Conservation (phyloP, 2,797 vertebrate genomes). For the Ispidina lecontei region DNA sequence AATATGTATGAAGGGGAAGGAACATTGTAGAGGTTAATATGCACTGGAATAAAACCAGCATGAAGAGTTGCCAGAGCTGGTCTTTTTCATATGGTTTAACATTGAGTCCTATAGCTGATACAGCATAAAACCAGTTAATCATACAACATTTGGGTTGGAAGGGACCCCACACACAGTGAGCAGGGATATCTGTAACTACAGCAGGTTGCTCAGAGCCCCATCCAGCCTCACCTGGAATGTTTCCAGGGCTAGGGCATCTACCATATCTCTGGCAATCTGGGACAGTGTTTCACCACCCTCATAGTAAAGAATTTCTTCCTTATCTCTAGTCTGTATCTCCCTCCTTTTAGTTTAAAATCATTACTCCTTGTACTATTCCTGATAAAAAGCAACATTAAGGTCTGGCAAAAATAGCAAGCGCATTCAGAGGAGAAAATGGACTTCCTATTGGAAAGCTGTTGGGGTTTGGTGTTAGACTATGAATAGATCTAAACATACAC, state of each 20-base stretch:
- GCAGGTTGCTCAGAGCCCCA: too few relatives aligned
- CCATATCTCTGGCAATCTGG: rapidly evolving
- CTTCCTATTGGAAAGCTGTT: background rate
- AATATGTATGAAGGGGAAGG: background rate
- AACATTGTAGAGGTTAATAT: background rate
- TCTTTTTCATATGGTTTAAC: background rate
- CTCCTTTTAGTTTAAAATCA: rapidly evolving
- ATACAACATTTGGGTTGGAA: rapidly evolving
- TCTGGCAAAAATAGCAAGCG: background rate
- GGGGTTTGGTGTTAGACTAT: background rate
- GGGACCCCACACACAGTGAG: rapidly evolving
- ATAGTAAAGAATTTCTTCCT: rapidly evolving
- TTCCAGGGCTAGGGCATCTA: rapidly evolving
- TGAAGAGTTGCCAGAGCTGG: background rate
- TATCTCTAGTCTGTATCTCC: rapidly evolving
- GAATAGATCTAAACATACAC: background rate
- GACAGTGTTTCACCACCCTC: rapidly evolving
- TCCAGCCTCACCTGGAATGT: rapidly evolving
- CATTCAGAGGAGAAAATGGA: background rate
- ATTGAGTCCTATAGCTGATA: background rate
- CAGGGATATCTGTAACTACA: background rate
- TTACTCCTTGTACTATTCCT: too few relatives aligned
- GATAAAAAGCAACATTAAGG: background rate
- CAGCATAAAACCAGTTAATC: rapidly evolving
- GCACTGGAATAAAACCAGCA: background rate